Base-by-base conservation (phyloP, 2,113 vertebrate species). In the Phrynocephalus versicolor region DNA sequence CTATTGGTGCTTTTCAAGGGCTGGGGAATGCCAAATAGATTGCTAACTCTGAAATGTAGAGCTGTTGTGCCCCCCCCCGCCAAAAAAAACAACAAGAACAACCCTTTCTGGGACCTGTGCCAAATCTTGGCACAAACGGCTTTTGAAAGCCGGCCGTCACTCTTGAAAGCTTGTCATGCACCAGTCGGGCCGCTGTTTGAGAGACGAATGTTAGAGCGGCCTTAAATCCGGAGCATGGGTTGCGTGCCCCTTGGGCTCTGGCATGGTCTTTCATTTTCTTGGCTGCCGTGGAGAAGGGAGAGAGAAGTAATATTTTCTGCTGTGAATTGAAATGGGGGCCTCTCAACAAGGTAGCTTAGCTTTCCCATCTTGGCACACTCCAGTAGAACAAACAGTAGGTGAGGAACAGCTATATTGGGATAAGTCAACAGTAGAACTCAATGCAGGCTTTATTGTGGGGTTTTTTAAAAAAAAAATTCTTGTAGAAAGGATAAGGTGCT, bases 41-140 rank as follows among this genome's bases (percentile, higher is more conserved):
- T 67, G 55, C 82, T 87, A 15, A 8, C 51, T 55, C 85, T 57
- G 73, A 0, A n/a, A 35, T 82, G 85, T 58, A 6, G 69, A 27
- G 2, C 7, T 27, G 2, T 7, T 7, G 51, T 27, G 16, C 6
- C 1, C 7, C 12, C 7, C 27, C 15, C n/a, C n/a, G n/a, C n/a
- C n/a, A n/a, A n/a, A n/a, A n/a, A n/a, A n/a, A n/a, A n/a, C n/a
- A n/a, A n/a, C n/a, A n/a, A n/a, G n/a, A n/a, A n/a, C n/a, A 37
- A 3, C 41, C 16, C 30, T 16, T 18, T 0, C 30, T 0, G 9
- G 18, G 14, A n/a, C 30, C 15, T 30, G 35, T 84, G 27, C 16
- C 25, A 58, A 10, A 60, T 83, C 79, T n/a, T 6, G n/a, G 33
- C 33, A 70, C 16, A 70, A 58, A 23, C 55, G 25, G 18, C 51